Base-by-base conservation (phyloP, 92 coral and sea anemone species). In the Chrysogorgia sp. region DNA sequence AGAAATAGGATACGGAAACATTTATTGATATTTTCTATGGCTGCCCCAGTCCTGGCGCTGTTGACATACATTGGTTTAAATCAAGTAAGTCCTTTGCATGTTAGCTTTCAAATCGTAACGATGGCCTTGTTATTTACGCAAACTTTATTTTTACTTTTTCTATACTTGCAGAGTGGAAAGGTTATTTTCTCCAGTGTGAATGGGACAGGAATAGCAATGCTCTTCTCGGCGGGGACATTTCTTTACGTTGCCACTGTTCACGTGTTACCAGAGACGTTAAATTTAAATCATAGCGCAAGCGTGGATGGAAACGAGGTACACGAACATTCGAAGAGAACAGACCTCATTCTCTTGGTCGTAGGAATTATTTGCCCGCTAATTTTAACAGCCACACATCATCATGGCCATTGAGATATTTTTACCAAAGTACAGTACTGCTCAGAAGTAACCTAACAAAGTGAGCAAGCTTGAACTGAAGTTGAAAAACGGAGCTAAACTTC, bases 191-290 rank as follows among this genome's bases (percentile, higher is more conserved):
- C 98, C 31, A 94, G 94, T 83, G 97, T 94, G 19, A 94, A 94
- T 30, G 98, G 97, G 29, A 94, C 98, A 40, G 98, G 98, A 20
- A 81, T 94, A 13, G 98, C 98, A 66, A 94, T 94, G 98, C 61
- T 94, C 68, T 94, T 94, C 83, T 94, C 98, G 26, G 98, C 98
- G 0, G 98, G 98, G 31, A 94, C 98, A 0, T 94, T 94, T 74
- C 97, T 94, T 17, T 94, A 94, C 50, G 98, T 94, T 3, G 98
- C 98, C 3, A 94, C 98, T 2, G 98, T 94, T 28, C 98, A 94
- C 50, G 98, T 94, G 28, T 84, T 94, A 25, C 98, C 98, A 10
- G 98, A 91, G 65, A 80, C 90, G 2, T 85, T 74, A 61, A 70
- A 75, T 61, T 84, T 80, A 80, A 76, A 76, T 24, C 87, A 84